phyloP scores from a whole-genome alignment of 1,140 invertebrate genomes.

The Helicoverpa zea region DNA sequence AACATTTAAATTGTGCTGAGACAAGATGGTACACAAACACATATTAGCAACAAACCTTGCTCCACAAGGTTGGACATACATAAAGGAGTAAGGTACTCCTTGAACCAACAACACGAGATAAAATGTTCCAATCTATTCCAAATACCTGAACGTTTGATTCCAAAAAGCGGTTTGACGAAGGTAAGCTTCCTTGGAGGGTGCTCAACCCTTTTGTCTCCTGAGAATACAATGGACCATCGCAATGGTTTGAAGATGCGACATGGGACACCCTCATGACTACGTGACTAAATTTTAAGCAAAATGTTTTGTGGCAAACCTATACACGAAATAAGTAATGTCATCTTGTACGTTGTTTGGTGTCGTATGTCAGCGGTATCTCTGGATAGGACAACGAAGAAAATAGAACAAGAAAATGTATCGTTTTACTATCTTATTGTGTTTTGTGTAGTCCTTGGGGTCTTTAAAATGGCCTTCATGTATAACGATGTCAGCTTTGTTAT shows the following conservation, averaged over 20 bases:
- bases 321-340: constrained; percentile 81
- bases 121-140: constrained; percentile 74
- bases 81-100: constrained; percentile 20
- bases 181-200: constrained; percentile 73
- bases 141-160: constrained; percentile 80
- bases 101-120: constrained; percentile 57
- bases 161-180: constrained; percentile 82
- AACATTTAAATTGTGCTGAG: neutral
- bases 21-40: neutral
- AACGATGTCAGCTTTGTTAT: too few species aligned
- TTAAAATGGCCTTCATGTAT: too few species aligned
- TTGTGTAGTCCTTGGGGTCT: too few species aligned
- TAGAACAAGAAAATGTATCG: neutral
- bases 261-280: constrained; percentile 78
- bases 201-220: constrained; percentile 82
- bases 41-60: constrained; percentile 37
- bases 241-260: constrained; percentile 82
- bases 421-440: neutral
- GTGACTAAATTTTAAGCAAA: constrained; percentile 84
- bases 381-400: constrained; percentile 9
- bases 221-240: constrained; percentile 84
- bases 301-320: constrained; percentile 78
- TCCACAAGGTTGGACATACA: neutral
- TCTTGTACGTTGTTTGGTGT: constrained; percentile 56
- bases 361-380: constrained; percentile 32